These are phyloP conservation scores for Saccostrea glomerata DNA, from an alignment of 1,140 invertebrate genomes.

Conservation along the genomic window DNA sequence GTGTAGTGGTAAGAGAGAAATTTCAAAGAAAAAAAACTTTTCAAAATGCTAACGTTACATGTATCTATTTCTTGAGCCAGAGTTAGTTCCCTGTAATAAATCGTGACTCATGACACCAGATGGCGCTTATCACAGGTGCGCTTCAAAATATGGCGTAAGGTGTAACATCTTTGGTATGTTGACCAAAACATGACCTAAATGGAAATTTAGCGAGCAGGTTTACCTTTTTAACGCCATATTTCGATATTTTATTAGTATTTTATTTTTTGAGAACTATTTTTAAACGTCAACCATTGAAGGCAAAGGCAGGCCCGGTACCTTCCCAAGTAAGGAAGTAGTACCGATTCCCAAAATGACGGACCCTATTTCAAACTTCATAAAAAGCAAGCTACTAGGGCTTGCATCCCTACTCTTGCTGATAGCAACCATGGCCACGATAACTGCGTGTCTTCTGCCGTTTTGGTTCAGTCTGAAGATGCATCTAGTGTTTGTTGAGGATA, in stretches of 20 bases:
- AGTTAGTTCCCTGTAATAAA: constrained; percentile 6
- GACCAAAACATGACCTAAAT: neutral
- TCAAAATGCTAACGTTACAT: too few relatives aligned
- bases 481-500: constrained; percentile 33
- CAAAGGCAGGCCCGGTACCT: neutral
- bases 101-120: neutral
- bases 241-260: neutral
- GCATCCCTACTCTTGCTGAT: constrained; percentile 5
- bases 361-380: constrained; percentile 36
- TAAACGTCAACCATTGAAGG: constrained; percentile 12
- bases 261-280: neutral
- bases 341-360: constrained; percentile 40
- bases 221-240: neutral
- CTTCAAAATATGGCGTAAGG: constrained; percentile 38
- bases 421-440: neutral
- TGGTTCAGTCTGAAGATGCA: constrained; percentile 44
- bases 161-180: constrained; percentile 14
- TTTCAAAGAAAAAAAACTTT: too few relatives aligned
- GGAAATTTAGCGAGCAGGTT: neutral
- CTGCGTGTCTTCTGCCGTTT: constrained; percentile 17
- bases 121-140: constrained; percentile 13
- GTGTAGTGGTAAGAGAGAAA: too few relatives aligned
- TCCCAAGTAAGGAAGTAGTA: constrained; percentile 34
- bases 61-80: too few relatives aligned
- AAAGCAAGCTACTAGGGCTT: constrained; percentile 39